Evolutionary conservation across 2,888 invertebrate species (phyloP).

Genomic region (Drosophila engyochracea): DNA sequence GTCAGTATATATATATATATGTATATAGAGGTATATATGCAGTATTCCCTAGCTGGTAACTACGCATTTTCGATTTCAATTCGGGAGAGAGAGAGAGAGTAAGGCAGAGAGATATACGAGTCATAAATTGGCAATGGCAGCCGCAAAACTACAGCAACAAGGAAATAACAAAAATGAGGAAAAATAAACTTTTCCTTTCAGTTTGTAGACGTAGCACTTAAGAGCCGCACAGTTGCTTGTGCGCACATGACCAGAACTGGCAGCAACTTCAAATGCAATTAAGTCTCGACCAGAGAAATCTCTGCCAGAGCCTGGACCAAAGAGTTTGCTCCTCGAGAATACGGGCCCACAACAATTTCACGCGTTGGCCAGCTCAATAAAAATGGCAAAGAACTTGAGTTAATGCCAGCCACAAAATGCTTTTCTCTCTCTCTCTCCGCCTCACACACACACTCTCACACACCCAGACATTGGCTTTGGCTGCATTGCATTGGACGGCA

Average conservation of each 20-base stretch:
- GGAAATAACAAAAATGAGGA: conserved; percentile 13
- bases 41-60: conserved; percentile 59
- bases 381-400: conserved; percentile 75
- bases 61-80: conserved; percentile 80
- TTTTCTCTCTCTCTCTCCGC: conserved; percentile 6
- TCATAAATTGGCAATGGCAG: conserved; percentile 78
- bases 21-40: conserved; percentile 9
- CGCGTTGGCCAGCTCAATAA: conserved; percentile 75
- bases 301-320: conserved; percentile 36
- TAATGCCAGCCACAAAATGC: conserved; percentile 61
- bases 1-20: conserved; percentile 3
- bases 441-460: not conserved
- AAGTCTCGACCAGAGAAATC: conserved; percentile 65
- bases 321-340: conserved; percentile 14
- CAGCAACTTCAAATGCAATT: conserved; percentile 76
- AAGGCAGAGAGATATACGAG: conserved; percentile 27
- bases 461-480: conserved; percentile 15
- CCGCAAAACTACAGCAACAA: conserved; percentile 47
- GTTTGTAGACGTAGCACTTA: conserved; percentile 64
- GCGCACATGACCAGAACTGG: conserved; percentile 27
- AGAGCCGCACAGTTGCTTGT: conserved; percentile 38
- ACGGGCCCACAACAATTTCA: conserved; percentile 72
- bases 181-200: conserved; percentile 73
- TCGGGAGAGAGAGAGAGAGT: conserved; percentile 58
- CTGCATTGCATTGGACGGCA: conserved; percentile 64